Evolutionary conservation across 2,797 vertebrate genomes (phyloP).

Genomic region (Hemitrygon akajei): DNA sequence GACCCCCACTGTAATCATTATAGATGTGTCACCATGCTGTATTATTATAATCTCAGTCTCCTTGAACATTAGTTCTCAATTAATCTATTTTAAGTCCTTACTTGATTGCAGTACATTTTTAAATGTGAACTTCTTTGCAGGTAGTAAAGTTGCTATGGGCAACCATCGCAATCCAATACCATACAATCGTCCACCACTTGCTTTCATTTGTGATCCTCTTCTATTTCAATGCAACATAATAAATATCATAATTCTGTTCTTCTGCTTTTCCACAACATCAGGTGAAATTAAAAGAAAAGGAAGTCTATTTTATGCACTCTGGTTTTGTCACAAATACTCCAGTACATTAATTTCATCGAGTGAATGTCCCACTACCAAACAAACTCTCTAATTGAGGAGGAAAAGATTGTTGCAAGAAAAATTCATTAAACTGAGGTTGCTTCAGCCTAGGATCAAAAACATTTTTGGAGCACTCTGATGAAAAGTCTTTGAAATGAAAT

Average conservation of each 20-base stretch:
- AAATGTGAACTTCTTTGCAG: neutral
- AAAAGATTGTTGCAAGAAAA: neutral
- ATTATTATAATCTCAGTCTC: neutral
- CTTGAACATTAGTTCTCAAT: neutral
- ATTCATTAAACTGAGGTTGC: neutral
- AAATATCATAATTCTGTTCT: neutral
- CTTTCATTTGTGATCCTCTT: neutral
- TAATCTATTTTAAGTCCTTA: neutral
- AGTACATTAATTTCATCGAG: neutral
- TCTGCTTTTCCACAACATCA: neutral
- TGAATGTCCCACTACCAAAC: neutral
- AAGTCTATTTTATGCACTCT: neutral
- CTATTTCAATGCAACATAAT: neutral
- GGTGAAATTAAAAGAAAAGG: neutral
- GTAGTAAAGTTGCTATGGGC: neutral
- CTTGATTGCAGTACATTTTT: neutral
- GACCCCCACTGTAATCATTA: neutral
- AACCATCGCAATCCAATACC: constrained; percentile 4
- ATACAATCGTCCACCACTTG: neutral
- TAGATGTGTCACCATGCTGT: neutral
- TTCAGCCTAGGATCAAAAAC: too few species aligned
- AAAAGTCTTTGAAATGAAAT: too few species aligned
- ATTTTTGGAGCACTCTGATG: too few species aligned
- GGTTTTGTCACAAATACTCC: neutral
- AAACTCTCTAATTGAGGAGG: neutral